Conservation (phyloP, 2,113 vertebrate genomes). For the Willisornis vidua region DNA sequence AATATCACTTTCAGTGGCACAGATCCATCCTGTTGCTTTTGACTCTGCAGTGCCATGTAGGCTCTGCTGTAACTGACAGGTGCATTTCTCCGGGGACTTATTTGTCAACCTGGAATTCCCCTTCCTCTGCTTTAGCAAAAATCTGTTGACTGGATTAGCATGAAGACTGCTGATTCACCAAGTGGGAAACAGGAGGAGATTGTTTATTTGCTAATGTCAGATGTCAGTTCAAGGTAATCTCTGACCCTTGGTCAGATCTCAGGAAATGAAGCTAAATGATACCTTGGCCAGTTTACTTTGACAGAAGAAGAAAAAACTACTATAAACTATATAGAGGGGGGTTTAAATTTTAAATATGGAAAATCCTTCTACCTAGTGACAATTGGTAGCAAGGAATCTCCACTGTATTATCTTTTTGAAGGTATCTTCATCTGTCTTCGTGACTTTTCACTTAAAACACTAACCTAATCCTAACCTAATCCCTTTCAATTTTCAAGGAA, state of each 20-base stretch:
- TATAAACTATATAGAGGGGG: not conserved
- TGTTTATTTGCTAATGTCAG: slow-evolving; percentile 65
- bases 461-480: slow-evolving; percentile 75
- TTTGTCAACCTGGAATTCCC: slow-evolving; percentile 66
- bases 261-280: slow-evolving; percentile 50
- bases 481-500: slow-evolving; percentile 71
- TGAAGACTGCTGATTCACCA: slow-evolving; percentile 66
- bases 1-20: not conserved
- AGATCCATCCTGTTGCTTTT: not conserved
- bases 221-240: slow-evolving; percentile 53
- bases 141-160: slow-evolving; percentile 41
- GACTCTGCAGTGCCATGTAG: not conserved
- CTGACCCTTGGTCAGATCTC: slow-evolving; percentile 51
- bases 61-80: slow-evolving; percentile 43
- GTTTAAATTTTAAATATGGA: not conserved
- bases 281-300: not conserved
- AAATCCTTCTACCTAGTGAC: not conserved
- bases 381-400: slow-evolving; percentile 2
- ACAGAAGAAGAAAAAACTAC: not conserved
- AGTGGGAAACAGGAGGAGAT: slow-evolving; percentile 49
- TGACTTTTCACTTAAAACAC: slow-evolving; percentile 73
- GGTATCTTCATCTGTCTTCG: slow-evolving; percentile 69
- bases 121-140: slow-evolving; percentile 42
- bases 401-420: slow-evolving; percentile 56
- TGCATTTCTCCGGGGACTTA: slow-evolving; percentile 52